A percentile compares a stretch with the other conserved stretches of the same genome.
phyloP scores from a whole-genome alignment of 2,888 invertebrate species.

The Pterobdella sp. region DNA sequence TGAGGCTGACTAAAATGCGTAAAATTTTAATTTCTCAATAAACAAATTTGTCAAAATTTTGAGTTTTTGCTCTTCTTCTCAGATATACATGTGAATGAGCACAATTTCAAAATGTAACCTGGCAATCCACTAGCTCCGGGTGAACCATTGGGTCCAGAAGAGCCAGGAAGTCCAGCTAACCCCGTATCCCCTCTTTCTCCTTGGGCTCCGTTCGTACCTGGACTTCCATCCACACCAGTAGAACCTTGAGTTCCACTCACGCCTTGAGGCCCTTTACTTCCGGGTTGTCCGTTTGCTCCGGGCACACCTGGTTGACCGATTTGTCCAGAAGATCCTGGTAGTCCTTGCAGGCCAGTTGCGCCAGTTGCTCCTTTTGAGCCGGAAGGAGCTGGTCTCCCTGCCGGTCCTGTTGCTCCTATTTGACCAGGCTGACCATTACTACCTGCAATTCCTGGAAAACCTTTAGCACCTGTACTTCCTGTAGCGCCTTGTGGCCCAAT shows the following conservation, averaged over 20 bases:
- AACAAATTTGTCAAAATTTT: too few relatives aligned
- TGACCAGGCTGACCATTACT: neutral
- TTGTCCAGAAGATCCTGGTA: constrained; percentile 13
- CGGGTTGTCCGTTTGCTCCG: neutral
- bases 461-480: constrained; percentile 30
- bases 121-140: too few relatives aligned
- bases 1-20: too few relatives aligned
- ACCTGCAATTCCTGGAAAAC: constrained; percentile 15
- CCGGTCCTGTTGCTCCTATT: too few relatives aligned
- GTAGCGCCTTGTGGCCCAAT: constrained; percentile 29
- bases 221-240: neutral
- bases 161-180: constrained; percentile 4
- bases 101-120: too few relatives aligned
- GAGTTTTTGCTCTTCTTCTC: too few relatives aligned
- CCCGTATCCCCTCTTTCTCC: constrained; percentile 17
- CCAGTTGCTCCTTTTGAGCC: too few relatives aligned
- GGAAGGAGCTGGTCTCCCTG: too few relatives aligned
- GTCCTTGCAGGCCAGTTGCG: too few relatives aligned
- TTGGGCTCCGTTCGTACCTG: neutral
- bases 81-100: too few relatives aligned
- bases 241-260: neutral
- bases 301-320: neutral
- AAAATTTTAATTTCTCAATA: too few relatives aligned
- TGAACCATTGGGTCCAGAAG: neutral
- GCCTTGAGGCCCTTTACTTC: constrained; percentile 1